Conservation (phyloP, 2,797 vertebrate genomes). For the Dermochelys coriacea region DNA sequence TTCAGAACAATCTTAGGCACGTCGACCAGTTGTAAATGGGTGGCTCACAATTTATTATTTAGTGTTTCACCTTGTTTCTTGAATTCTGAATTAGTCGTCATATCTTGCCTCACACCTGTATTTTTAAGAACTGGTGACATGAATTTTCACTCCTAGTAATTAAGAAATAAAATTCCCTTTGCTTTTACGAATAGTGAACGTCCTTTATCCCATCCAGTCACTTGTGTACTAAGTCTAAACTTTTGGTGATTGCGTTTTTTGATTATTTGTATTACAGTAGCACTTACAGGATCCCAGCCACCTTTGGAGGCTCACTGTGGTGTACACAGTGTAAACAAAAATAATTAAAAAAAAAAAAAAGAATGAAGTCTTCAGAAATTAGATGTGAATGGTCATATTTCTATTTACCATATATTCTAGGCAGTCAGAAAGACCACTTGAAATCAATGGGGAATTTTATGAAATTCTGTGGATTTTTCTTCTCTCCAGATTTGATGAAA, state of each 20-base stretch:
- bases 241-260: neutral
- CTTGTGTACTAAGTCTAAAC: neutral
- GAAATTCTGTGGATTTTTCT: neutral
- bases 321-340: neutral
- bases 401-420: neutral
- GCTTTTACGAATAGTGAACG: neutral
- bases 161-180: neutral
- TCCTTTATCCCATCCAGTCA: neutral
- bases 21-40: neutral
- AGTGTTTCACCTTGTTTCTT: neutral
- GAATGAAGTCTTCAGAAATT: neutral
- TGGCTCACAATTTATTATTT: neutral
- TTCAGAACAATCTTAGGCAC: neutral
- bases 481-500: neutral
- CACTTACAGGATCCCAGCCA: neutral
- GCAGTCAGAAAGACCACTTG: neutral
- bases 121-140: neutral
- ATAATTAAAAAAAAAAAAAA: neutral
- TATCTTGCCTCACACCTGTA: neutral
- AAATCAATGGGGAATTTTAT: neutral
- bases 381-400: neutral
- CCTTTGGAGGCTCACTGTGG: neutral
- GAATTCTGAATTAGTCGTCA: neutral
- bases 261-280: neutral
- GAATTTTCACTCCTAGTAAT: neutral